Base-by-base conservation (phyloP, 2,888 invertebrate species). In the Ophion costatus region DNA sequence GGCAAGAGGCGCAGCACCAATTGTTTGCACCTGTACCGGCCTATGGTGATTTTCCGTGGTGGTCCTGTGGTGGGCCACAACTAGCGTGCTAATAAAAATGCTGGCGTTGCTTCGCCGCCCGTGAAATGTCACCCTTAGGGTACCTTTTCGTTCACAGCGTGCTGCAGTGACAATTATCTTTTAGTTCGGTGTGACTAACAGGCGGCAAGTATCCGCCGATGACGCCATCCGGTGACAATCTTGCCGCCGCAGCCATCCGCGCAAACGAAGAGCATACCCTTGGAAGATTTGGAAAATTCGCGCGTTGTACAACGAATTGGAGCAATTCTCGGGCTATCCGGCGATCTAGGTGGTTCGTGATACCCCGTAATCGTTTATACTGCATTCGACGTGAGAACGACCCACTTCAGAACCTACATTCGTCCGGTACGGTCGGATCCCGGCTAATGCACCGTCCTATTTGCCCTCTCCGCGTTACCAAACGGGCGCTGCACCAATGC, bases 221-320 rank as follows among this genome's bases (percentile, higher is more conserved):
- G 38, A 38, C 29, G 29, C 29, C 4, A 29, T 45, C 45, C 3
- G 11, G 10, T 45, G 3, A 45, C 45, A 11, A 14, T 51, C 17
- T 51, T 51, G 14, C 14, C 51, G 51, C 17, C 17, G 17, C 51
- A 51, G 51, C 17, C 51, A 14, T 2, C 3, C 14, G 51, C 51
- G 51, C 51, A 14, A 17, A 51, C 51, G 51, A 51, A 51, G 51
- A 51, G 51, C 5, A 14, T 17, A 51, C 51, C 51, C 17, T 51
- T 51, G 14, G 51, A 51, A 51, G 17, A 17, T 51, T 11, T 5
- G 17, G 17, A 17, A 14, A 17, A 14, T 66, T 66, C 33, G 45
- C 51, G 63, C 64, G 33, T 64, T 64, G 29, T 56, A 7, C 3
- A 20, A 57, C 56, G 56, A 42, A 66, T 66, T 11, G 75, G 45